These are phyloP conservation scores for Piprites chloris DNA, from an alignment of 2,113 vertebrate species.

Conservation along the genomic window DNA sequence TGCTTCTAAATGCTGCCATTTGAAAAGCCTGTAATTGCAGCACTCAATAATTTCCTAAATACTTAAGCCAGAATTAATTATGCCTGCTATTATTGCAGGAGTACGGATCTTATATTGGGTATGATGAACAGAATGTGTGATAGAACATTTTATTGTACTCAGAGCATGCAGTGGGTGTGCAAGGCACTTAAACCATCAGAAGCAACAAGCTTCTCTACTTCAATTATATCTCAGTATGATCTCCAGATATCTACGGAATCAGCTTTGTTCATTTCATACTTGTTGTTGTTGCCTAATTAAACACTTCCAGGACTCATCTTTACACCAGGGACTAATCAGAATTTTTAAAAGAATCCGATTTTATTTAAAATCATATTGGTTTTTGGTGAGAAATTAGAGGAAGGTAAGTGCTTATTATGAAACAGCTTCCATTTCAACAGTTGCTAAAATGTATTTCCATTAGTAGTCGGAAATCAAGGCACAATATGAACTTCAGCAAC, in stretches of 20 bases:
- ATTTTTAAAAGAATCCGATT: neutral
- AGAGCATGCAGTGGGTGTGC: slow-evolving; percentile 12
- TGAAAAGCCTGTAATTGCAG: slow-evolving; percentile 49
- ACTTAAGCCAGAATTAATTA: slow-evolving; percentile 62
- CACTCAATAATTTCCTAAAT: slow-evolving; percentile 52
- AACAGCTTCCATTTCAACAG: neutral
- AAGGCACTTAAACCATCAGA: slow-evolving; percentile 42
- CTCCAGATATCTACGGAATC: neutral
- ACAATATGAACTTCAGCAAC: neutral
- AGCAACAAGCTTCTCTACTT: slow-evolving; percentile 7
- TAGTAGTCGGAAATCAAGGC: neutral
- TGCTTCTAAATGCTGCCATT: slow-evolving; percentile 19
- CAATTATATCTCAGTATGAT: slow-evolving; percentile 14
- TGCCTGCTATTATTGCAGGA: slow-evolving; percentile 17
- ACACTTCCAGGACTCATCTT: neutral
- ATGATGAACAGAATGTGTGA: neutral
- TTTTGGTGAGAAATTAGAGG: neutral
- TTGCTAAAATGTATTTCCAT: neutral
- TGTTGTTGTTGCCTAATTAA: slow-evolving; percentile 6
- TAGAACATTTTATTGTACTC: slow-evolving; percentile 20
- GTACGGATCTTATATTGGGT: slow-evolving; percentile 13
- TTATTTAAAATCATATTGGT: neutral
- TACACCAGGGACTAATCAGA: neutral
- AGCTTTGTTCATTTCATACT: neutral
- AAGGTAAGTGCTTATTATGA: neutral